Conservation (phyloP, 2,797 vertebrate species). For the Gymnopithys bicolor region DNA sequence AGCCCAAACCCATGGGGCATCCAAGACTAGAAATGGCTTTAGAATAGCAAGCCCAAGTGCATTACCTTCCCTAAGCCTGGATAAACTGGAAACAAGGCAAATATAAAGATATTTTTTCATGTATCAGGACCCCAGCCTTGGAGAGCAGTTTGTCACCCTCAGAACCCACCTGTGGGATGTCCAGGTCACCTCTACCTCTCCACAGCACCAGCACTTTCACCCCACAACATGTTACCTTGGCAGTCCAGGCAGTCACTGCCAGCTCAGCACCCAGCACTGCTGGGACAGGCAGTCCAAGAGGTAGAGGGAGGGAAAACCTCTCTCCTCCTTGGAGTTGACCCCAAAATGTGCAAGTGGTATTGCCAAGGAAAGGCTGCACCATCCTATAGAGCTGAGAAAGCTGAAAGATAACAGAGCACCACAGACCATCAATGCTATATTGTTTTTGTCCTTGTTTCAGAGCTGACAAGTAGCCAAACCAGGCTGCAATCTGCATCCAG, state of each 20-base stretch:
- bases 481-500: background rate
- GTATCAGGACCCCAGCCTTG: background rate
- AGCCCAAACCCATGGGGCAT: background rate
- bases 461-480: background rate
- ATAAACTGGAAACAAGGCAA: background rate
- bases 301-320: background rate
- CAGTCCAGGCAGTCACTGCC: background rate
- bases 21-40: background rate
- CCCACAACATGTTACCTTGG: background rate
- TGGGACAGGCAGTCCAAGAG: background rate
- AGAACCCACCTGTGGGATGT: no score
- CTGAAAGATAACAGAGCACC: background rate
- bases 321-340: background rate
- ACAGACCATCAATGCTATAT: background rate
- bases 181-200: background rate
- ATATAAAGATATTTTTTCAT: background rate
- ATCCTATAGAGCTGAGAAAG: background rate
- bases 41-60: background rate
- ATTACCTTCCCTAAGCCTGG: background rate
- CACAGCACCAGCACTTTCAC: background rate
- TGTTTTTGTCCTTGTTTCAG: no score
- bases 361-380: background rate
- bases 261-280: background rate
- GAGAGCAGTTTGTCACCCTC: background rate
- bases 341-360: background rate